A percentile compares a stretch with the other conserved stretches of the same genome.
Evolutionary conservation across 2,797 vertebrate genomes (phyloP).

Genomic region (Acipenser oxyrinchus): DNA sequence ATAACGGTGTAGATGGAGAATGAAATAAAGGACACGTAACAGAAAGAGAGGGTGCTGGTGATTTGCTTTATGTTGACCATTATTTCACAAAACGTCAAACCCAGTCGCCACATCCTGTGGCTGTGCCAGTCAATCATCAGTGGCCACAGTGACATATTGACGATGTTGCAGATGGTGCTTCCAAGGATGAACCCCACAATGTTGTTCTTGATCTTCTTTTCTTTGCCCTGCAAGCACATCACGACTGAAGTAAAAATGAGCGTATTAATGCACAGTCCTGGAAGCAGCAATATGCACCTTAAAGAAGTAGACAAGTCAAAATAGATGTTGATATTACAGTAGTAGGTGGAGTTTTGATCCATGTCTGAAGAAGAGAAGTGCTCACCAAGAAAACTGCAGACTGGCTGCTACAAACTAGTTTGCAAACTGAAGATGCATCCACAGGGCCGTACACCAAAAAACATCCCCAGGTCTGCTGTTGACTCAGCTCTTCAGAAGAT

Average conservation of each 20-base stretch:
- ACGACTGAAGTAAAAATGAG: conserved; percentile 40
- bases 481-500: too few species aligned
- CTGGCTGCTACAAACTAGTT: too few species aligned
- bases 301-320: conserved; percentile 39
- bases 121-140: conserved; percentile 47
- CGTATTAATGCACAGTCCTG: conserved; percentile 42
- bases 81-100: conserved; percentile 41
- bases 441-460: too few species aligned
- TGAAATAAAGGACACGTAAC: conserved; percentile 48
- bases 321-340: conserved; percentile 36
- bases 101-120: conserved; percentile 43
- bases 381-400: too few species aligned
- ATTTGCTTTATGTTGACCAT: conserved; percentile 48
- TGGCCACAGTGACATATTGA: conserved; percentile 46
- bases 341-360: conserved; percentile 33
- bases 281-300: conserved; percentile 42
- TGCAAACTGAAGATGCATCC: too few species aligned
- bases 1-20: conserved; percentile 48
- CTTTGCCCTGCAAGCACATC: conserved; percentile 31
- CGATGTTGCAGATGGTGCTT: conserved; percentile 44
- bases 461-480: too few species aligned
- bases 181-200: conserved; percentile 44
- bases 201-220: conserved; percentile 42
- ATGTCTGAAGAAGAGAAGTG: conserved; percentile 21
- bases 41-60: conserved; percentile 43